Percentiles rank a stretch among this genome's conserved stretches.
These are phyloP conservation scores for Hippopotamus amphibius DNA, from an alignment of 2,113 vertebrate genomes.

Conservation along the genomic window DNA sequence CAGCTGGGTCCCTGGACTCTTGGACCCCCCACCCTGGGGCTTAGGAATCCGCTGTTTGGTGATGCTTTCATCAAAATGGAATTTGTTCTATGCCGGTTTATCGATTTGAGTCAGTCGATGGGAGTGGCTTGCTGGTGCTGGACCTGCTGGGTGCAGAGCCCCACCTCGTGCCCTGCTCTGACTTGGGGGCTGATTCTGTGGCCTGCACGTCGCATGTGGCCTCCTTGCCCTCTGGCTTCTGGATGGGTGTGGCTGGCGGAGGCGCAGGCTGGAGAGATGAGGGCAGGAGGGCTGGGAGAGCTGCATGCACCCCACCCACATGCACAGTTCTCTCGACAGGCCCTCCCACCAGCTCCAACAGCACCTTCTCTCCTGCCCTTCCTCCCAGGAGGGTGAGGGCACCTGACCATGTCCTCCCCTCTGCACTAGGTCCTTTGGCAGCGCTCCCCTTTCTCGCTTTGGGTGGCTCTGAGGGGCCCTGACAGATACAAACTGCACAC, in stretches of 20 bases:
- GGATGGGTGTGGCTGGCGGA: no score
- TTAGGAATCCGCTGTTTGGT: background rate
- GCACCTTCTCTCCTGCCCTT: background rate
- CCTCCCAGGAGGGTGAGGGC: background rate
- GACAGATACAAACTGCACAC: accelerated
- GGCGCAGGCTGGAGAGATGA: background rate
- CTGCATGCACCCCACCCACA: no score
- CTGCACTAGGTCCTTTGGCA: no score
- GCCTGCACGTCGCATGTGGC: no score
- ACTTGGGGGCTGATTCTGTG: background rate
- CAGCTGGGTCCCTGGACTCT: background rate
- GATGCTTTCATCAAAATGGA: background rate
- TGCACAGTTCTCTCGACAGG: no score
- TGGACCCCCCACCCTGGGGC: background rate
- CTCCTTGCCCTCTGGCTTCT: background rate
- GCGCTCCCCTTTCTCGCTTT: background rate
- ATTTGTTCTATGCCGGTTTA: background rate
- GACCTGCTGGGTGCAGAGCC: background rate
- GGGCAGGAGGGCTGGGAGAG: background rate
- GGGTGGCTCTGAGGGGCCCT: background rate
- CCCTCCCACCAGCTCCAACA: background rate
- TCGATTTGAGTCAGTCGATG: background rate
- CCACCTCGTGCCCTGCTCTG: accelerated
- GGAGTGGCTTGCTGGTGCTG: background rate
- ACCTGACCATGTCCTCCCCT: no score